A percentile compares a stretch with the other conserved stretches of the same genome.
Evolutionary conservation across 2,113 vertebrate species (phyloP).

Genomic region (Neogobius melanostomus): DNA sequence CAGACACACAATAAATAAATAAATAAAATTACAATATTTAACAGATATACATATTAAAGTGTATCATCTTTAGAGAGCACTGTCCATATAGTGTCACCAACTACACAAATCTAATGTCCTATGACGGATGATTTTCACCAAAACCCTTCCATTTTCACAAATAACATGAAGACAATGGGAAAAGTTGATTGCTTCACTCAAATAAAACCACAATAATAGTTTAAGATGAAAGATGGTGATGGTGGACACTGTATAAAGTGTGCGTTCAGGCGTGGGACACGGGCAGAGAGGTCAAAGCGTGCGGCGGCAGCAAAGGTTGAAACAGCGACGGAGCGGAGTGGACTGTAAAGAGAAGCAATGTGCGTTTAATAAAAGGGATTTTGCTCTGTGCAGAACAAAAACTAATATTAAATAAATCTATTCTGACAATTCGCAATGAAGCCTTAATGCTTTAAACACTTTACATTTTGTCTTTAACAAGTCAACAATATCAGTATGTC

Average conservation of each 20-base stretch:
- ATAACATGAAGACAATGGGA: conserved; percentile 30
- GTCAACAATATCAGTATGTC: too few species aligned
- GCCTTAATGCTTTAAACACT: too few species aligned
- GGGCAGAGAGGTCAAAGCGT: conserved; percentile 88
- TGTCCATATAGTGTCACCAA: conserved; percentile 49
- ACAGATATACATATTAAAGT: conserved; percentile 67
- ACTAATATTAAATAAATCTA: too few species aligned
- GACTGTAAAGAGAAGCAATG: conserved; percentile 74
- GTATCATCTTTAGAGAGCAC: conserved; percentile 55
- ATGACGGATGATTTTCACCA: conserved; percentile 39
- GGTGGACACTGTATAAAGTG: conserved; percentile 2
- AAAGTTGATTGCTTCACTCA: conserved; percentile 9
- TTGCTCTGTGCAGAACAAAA: too few species aligned
- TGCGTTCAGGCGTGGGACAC: conserved; percentile 85
- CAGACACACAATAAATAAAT: conserved; percentile 77
- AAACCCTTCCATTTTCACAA: conserved; percentile 33
- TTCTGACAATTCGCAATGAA: too few species aligned
- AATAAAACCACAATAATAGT: conserved; percentile 32
- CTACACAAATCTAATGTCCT: conserved; percentile 52
- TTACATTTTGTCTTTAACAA: too few species aligned
- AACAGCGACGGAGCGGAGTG: conserved; percentile 89
- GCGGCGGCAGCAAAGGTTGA: conserved; percentile 85
- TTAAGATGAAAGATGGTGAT: conserved; percentile 20
- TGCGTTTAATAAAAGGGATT: background rate
- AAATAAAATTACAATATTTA: conserved; percentile 76